Conservation (phyloP, 2,113 vertebrate genomes). For the Amblyopsis rosae region DNA sequence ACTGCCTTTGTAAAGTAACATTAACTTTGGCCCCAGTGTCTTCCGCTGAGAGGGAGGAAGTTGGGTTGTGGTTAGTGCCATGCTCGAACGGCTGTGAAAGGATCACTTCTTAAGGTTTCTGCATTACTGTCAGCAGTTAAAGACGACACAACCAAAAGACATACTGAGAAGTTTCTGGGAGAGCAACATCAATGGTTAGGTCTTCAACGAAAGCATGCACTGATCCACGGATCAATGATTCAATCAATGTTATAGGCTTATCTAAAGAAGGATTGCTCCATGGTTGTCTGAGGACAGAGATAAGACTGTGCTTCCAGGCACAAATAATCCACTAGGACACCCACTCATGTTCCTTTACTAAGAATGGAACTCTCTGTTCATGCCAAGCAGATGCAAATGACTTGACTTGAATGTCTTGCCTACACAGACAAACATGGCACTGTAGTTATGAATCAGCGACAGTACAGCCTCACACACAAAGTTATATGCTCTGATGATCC, state of each 20-base stretch:
- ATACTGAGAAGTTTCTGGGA: background rate
- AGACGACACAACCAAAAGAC: background rate
- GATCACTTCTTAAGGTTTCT: conserved; percentile 1
- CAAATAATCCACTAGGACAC: conserved; percentile 35
- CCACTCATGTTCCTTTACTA: conserved; percentile 57
- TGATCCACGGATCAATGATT: conserved; percentile 23
- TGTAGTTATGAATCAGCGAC: conserved; percentile 25
- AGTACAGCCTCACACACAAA: conserved; percentile 19
- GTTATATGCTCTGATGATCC: background rate
- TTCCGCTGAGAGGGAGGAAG: conserved; percentile 30
- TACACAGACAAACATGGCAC: conserved; percentile 32
- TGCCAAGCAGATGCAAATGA: conserved; percentile 55
- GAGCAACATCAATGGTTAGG: background rate
- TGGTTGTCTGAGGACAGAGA: conserved; percentile 38
- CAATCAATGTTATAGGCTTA: conserved; percentile 22
- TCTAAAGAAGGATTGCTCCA: conserved; percentile 16
- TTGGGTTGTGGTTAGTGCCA: conserved; percentile 37
- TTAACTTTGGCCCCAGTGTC: background rate
- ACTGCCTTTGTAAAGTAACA: conserved; percentile 11
- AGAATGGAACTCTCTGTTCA: conserved; percentile 62
- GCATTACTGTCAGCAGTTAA: background rate
- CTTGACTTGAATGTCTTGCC: conserved; percentile 9
- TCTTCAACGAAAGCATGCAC: background rate
- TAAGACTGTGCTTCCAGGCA: conserved; percentile 28
- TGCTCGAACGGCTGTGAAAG: background rate